Evolutionary conservation across 2,797 vertebrate species (phyloP).

Genomic region (Falco rusticolus): DNA sequence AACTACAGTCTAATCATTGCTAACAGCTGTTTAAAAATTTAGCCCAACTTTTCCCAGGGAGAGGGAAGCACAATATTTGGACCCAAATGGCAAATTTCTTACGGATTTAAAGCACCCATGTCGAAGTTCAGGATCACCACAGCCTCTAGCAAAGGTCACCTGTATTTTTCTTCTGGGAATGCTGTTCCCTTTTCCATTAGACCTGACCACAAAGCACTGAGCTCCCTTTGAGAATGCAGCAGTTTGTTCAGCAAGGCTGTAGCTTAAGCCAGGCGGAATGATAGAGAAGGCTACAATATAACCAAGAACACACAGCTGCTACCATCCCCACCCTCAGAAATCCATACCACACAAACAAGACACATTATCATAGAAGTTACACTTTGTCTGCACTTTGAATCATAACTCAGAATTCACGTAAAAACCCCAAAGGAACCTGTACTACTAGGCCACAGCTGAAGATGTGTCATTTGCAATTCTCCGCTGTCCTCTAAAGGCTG

Average conservation of each 20-base stretch:
- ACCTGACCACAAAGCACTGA: neutral
- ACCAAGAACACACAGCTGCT: neutral
- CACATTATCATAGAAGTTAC: neutral
- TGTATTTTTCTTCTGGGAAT: neutral
- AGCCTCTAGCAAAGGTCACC: neutral
- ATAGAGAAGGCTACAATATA: neutral
- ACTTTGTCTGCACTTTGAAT: neutral
- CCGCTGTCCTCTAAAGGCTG: slow-evolving; percentile 62
- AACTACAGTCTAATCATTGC: neutral
- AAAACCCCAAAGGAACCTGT: accelerated
- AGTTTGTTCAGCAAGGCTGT: neutral
- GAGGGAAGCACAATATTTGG: neutral
- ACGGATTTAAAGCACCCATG: accelerated
- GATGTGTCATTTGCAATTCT: slow-evolving; percentile 49
- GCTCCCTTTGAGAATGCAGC: neutral
- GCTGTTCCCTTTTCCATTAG: neutral
- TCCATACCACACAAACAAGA: neutral
- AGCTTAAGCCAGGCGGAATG: neutral
- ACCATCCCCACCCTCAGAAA: neutral
- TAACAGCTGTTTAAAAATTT: neutral
- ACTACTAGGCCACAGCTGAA: neutral
- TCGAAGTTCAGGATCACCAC: neutral
- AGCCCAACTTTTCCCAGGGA: neutral
- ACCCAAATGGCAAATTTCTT: neutral
- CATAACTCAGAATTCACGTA: neutral